Percentiles rank a stretch among this genome's conserved stretches.
These are phyloP conservation scores for Chaetogeoica ovagalla DNA, from an alignment of 2,888 invertebrate genomes.

Conservation along the genomic window DNA sequence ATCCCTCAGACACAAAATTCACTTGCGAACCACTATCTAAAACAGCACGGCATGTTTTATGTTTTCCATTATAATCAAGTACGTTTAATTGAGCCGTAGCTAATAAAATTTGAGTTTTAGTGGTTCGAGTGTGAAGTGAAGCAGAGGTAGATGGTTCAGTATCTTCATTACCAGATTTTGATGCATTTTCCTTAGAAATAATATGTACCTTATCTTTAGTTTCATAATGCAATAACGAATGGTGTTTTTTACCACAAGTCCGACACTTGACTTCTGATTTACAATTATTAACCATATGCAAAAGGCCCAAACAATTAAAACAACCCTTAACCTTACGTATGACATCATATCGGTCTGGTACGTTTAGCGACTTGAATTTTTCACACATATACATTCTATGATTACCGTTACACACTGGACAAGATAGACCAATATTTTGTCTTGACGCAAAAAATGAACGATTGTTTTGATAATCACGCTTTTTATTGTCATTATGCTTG, in stretches of 20 bases:
- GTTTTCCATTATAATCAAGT: neutral
- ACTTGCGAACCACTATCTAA: neutral
- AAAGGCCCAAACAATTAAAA: neutral
- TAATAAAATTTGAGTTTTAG: neutral
- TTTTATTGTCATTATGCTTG: neutral
- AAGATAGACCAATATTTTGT: neutral
- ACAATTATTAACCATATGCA: neutral
- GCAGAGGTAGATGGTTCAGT: neutral
- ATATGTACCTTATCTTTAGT: neutral
- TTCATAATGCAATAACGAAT: neutral
- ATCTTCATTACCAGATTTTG: neutral
- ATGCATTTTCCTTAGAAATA: neutral
- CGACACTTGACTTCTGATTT: neutral
- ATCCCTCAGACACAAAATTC: neutral
- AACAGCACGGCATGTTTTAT: neutral
- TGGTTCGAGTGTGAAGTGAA: neutral
- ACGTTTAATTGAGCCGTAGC: neutral
- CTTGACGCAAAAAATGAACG: neutral
- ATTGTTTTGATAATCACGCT: neutral
- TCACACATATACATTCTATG: neutral
- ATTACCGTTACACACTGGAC: neutral
- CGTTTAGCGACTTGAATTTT: neutral
- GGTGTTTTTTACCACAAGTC: neutral
- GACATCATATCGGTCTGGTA: neutral
- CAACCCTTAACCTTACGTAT: neutral